Base-by-base conservation (phyloP, 1,140 invertebrate species). In the Batillaria attramentaria region DNA sequence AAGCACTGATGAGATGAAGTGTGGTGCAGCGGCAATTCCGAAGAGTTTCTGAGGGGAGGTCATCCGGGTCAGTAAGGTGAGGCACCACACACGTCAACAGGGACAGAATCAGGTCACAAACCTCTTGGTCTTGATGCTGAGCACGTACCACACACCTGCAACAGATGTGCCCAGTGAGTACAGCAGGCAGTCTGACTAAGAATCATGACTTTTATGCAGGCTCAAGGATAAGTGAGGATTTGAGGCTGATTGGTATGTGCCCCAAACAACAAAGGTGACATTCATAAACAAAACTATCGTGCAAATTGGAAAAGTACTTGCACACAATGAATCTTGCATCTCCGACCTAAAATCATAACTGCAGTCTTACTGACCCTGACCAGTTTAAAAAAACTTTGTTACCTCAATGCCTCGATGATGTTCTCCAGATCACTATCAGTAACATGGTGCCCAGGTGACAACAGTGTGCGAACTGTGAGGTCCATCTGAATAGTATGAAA, bases 321-420 rank as follows among this genome's bases (percentile, higher is more conserved):
- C n/a, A n/a, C n/a, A n/a, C n/a, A n/a, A n/a, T n/a, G n/a, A 13
- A 54, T n/a, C 46, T 54, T 54, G 16, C 16, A 54, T 54, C 46
- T 54, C 16, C 46, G n/a, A 54, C 16, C 6, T 62, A 62, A 62
- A 10, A 62, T n/a, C 31, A 62, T n/a, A n/a, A 62, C 20, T 62
- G 57, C 6, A 62, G 6, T 62, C 31, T 6, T 62, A 62, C 20
- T 16, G 33, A 16, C 10, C 28, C 31, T 8, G 10, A 33, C n/a
- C 37, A 16, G 10, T 69, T 10, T 35, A 69, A 33, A 62, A 72
- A 42, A 57, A 24, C 68, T 28, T 41, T 80, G 31, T 2, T 80
- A 83, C 83, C 83, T 81, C 33, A 84, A 31, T 35, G 76, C 81
- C 72, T 78, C 78, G n/a, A 82, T 46, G 33, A 84, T 78, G 31